Evolutionary conservation across 2,797 vertebrate genomes (phyloP).

Genomic region (Hephaestus fuliginosus): DNA sequence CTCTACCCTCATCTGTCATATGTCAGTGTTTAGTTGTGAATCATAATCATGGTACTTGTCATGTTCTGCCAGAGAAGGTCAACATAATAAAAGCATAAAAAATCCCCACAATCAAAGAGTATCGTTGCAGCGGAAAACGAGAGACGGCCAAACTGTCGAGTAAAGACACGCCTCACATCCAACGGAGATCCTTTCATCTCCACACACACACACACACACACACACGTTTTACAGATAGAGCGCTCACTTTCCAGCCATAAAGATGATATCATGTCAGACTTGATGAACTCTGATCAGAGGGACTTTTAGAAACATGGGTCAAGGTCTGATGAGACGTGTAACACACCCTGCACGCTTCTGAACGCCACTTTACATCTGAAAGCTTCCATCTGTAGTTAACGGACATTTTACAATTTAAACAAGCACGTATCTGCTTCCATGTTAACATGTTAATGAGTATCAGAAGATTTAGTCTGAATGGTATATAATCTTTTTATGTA

Average conservation of each 20-base stretch:
- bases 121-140: conserved; percentile 4
- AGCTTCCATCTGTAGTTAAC: not conserved
- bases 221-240: conserved; percentile 35
- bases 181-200: conserved; percentile 55
- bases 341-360: conserved; percentile 6
- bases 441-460: not conserved
- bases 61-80: conserved; percentile 19
- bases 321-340: conserved; percentile 57
- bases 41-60: conserved; percentile 22
- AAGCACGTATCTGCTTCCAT: not conserved
- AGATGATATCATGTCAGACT: conserved; percentile 59
- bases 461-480: not conserved
- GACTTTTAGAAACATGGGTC: conserved; percentile 40
- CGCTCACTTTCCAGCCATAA: conserved; percentile 63
- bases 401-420: not conserved
- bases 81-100: conserved; percentile 59
- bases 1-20: not conserved
- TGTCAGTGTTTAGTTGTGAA: conserved; percentile 16
- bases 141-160: not conserved
- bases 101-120: conserved; percentile 25
- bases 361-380: not conserved
- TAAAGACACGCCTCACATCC: conserved; percentile 24
- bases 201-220: not conserved
- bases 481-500: not conserved
- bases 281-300: conserved; percentile 65